phyloP scores from a whole-genome alignment of 2,113 vertebrate species.

The Embiotoca jacksoni region DNA sequence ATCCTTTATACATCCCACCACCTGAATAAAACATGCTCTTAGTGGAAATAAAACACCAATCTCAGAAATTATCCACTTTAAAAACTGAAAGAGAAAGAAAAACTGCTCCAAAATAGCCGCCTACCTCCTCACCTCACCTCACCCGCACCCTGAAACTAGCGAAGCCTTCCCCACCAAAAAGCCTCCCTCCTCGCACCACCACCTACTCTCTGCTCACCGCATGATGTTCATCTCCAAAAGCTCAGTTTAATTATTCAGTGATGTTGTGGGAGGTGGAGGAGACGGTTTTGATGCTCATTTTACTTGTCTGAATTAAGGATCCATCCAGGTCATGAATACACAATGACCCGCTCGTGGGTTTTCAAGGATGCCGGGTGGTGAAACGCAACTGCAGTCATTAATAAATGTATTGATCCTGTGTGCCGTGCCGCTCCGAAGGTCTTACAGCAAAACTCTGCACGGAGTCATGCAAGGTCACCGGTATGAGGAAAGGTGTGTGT shows the following conservation, averaged over 20 bases:
- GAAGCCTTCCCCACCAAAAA: neutral
- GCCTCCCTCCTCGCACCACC: neutral
- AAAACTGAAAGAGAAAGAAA: neutral
- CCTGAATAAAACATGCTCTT: neutral
- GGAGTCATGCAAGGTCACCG: slow-evolving; percentile 18
- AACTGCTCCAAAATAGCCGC: too few relatives aligned
- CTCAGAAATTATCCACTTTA: neutral
- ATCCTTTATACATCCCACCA: neutral
- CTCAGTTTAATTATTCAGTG: slow-evolving; percentile 45
- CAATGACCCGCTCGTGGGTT: slow-evolving; percentile 38
- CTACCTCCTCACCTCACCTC: neutral
- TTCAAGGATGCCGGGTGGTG: slow-evolving; percentile 23
- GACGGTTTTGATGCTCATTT: slow-evolving; percentile 13
- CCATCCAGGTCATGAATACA: slow-evolving; percentile 28
- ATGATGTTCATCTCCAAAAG: slow-evolving; percentile 15
- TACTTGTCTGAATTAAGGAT: slow-evolving; percentile 31
- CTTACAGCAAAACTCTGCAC: neutral
- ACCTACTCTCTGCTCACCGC: neutral
- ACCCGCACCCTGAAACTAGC: neutral
- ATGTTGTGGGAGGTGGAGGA: slow-evolving; percentile 23
- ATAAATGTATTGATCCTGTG: slow-evolving; percentile 52
- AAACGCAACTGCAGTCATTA: slow-evolving; percentile 24
- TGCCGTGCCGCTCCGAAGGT: slow-evolving; percentile 5
- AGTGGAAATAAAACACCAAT: neutral
- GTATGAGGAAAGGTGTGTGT: neutral